Evolutionary conservation across 2,888 invertebrate genomes (phyloP).

Genomic region (Erpobdella octoculata): DNA sequence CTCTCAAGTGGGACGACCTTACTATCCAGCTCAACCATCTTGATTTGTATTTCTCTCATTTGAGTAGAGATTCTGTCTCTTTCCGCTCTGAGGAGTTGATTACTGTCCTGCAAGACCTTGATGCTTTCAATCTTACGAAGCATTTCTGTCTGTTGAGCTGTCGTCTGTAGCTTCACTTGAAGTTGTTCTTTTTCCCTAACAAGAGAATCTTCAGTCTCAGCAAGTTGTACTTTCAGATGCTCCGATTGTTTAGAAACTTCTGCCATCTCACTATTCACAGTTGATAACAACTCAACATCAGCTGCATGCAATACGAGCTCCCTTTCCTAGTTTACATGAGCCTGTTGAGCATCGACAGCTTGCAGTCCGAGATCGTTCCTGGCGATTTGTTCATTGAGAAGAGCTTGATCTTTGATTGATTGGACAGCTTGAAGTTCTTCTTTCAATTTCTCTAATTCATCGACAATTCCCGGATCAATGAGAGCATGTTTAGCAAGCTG

Average conservation of each 20-base stretch:
- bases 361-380: too few species aligned
- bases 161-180: constrained; percentile 57
- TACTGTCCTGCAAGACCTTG: constrained; percentile 85
- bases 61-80: constrained; percentile 58
- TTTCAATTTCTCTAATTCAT: too few species aligned
- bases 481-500: too few species aligned
- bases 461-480: too few species aligned
- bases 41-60: constrained; percentile 59
- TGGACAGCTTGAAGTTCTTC: too few species aligned
- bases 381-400: too few species aligned
- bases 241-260: constrained; percentile 59
- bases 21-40: constrained; percentile 60
- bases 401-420: too few species aligned
- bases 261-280: too few species aligned
- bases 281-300: too few species aligned
- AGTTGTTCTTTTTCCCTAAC: constrained; percentile 57
- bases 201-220: constrained; percentile 41
- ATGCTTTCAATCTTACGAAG: constrained; percentile 77
- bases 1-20: constrained; percentile 67
- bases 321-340: too few species aligned
- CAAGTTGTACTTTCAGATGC: constrained; percentile 42
- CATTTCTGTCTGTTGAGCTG: constrained; percentile 76
- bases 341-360: too few species aligned
- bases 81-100: constrained; percentile 77
- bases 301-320: too few species aligned